phyloP scores from a whole-genome alignment of 1,140 invertebrate species.

The silkworm (Bombyx mori) region DNA sequence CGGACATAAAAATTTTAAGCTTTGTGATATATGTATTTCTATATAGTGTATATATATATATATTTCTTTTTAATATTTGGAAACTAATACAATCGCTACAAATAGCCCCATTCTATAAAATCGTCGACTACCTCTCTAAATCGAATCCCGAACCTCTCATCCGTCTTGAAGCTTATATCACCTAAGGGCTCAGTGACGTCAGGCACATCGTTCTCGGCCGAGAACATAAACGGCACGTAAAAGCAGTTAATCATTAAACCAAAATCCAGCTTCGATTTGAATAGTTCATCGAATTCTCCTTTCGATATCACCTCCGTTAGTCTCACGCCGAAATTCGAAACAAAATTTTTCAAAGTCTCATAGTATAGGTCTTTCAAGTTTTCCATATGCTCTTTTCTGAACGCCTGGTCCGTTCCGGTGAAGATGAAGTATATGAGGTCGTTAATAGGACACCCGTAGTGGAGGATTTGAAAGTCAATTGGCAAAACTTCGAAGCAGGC shows the following conservation, averaged over 20 bases:
- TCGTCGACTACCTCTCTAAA: conserved; percentile 26
- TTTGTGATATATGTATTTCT: not conserved
- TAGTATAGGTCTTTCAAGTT: conserved; percentile 23
- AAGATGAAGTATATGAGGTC: conserved; percentile 29
- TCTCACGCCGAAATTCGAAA: conserved; percentile 22
- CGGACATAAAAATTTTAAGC: too few relatives aligned
- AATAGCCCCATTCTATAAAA: conserved; percentile 25
- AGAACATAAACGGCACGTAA: conserved; percentile 19
- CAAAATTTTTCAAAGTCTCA: conserved; percentile 13
- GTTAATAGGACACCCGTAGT: conserved; percentile 24
- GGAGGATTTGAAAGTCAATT: conserved; percentile 29
- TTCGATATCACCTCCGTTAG: conserved; percentile 16
- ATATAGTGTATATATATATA: not conserved
- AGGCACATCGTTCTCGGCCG: conserved; percentile 15
- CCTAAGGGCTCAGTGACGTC: conserved; percentile 16
- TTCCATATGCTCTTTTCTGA: conserved; percentile 17
- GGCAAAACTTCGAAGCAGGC: conserved; percentile 14
- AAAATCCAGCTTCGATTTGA: conserved; percentile 18
- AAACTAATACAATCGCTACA: conserved; percentile 10
- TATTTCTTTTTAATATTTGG: not conserved
- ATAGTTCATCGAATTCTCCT: conserved; percentile 23
- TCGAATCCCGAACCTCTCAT: conserved; percentile 15
- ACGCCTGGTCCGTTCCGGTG: conserved; percentile 14
- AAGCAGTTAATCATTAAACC: conserved; percentile 17
- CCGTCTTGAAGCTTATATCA: conserved; percentile 13